Conservation (phyloP, 2,888 invertebrate genomes). For the Drosophila incognita region DNA sequence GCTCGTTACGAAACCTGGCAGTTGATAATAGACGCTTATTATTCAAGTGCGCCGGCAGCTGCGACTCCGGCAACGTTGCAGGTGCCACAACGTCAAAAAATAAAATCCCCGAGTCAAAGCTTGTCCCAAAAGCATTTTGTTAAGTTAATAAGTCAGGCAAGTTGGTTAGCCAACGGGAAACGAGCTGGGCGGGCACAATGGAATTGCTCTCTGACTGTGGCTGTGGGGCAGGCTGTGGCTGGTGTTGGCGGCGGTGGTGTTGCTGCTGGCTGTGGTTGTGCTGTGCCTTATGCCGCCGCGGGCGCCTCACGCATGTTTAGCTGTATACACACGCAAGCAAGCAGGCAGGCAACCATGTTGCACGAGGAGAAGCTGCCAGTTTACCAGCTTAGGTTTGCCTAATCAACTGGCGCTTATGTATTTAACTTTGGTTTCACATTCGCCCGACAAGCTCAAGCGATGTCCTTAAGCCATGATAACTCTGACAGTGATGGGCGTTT, state of each 20-base stretch:
- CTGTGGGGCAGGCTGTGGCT: neutral
- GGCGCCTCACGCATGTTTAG: conserved; percentile 57
- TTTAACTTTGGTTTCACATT: conserved; percentile 74
- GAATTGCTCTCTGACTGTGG: neutral
- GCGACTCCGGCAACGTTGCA: conserved; percentile 55
- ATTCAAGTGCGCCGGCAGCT: conserved; percentile 69
- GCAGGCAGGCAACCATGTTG: neutral
- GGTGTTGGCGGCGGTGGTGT: neutral
- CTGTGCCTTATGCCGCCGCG: conserved; percentile 29
- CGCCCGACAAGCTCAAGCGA: conserved; percentile 41
- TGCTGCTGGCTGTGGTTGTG: neutral
- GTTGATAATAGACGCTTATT: conserved; percentile 71
- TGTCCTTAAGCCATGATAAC: conserved; percentile 26
- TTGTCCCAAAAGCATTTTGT: conserved; percentile 46
- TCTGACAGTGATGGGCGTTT: conserved; percentile 17
- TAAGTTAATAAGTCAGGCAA: conserved; percentile 65
- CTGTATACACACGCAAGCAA: neutral
- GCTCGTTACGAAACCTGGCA: conserved; percentile 39
- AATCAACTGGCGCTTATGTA: conserved; percentile 78
- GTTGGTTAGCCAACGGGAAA: conserved; percentile 23
- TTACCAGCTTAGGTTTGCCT: conserved; percentile 39
- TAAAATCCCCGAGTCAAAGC: neutral
- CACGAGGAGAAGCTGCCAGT: conserved; percentile 7
- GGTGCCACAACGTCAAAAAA: conserved; percentile 54
- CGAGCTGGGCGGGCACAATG: neutral